These are phyloP conservation scores for Samia ricini DNA, from an alignment of 1,140 invertebrate genomes.

Conservation along the genomic window DNA sequence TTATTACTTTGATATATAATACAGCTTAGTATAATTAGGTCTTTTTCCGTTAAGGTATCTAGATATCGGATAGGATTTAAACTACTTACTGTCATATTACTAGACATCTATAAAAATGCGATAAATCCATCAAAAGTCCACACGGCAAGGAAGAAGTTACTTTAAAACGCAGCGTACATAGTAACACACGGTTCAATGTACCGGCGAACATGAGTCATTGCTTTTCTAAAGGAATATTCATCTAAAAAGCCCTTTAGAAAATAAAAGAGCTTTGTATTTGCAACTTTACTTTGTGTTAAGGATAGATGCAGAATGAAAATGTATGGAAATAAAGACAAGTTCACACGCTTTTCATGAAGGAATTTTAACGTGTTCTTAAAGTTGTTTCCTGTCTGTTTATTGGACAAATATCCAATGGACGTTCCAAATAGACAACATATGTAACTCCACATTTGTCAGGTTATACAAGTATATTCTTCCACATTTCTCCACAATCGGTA, in stretches of 20 bases:
- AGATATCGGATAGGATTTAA: too few species aligned
- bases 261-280: background rate
- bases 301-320: constrained; percentile 1
- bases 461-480: too few species aligned
- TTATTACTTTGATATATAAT: too few species aligned
- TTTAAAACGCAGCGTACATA: background rate
- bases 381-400: background rate
- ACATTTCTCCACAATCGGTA: too few species aligned
- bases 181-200: background rate
- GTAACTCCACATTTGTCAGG: too few species aligned
- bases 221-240: constrained; percentile 3
- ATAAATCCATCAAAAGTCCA: background rate
- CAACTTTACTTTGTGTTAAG: constrained; percentile 9
- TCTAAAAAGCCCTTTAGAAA: constrained; percentile 8
- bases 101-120: too few species aligned
- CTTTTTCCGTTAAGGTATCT: too few species aligned
- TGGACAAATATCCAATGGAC: too few species aligned
- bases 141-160: background rate
- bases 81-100: too few species aligned
- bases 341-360: background rate
- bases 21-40: too few species aligned
- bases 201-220: background rate
- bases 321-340: background rate
- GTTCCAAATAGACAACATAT: too few species aligned
- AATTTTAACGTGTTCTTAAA: background rate